phyloP scores from a whole-genome alignment of 2,113 vertebrate species.

The Rhabdomys dilectus region DNA sequence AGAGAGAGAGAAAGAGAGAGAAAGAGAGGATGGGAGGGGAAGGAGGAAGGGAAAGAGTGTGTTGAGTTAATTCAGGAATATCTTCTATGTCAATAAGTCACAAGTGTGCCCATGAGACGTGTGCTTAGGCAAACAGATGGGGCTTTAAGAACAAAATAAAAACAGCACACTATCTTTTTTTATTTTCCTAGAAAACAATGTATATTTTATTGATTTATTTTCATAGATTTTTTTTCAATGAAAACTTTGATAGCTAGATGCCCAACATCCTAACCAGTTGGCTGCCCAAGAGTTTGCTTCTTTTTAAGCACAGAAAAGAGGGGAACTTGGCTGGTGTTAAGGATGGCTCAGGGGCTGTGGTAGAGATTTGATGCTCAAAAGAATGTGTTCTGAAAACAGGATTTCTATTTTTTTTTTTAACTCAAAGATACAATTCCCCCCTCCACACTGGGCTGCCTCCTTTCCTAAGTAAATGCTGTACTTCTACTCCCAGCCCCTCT shows the following conservation, averaged over 20 bases:
- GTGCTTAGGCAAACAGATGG: not conserved
- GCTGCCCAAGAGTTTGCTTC: not conserved
- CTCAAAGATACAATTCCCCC: not conserved
- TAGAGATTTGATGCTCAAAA: not conserved
- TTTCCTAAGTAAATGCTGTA: slow-evolving; percentile 45
- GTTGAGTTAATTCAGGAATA: not conserved
- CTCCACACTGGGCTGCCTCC: slow-evolving; percentile 5
- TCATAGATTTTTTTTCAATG: not conserved
- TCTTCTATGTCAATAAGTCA: slow-evolving; percentile 27
- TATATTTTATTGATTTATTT: slow-evolving; percentile 23
- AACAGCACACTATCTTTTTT: not conserved
- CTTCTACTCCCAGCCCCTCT: not conserved
- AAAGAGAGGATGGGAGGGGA: not conserved
- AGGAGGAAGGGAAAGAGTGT: not conserved
- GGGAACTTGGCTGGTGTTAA: not conserved
- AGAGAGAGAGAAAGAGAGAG: too few species aligned
- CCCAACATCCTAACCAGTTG: not conserved
- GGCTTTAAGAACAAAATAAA: slow-evolving; percentile 61
- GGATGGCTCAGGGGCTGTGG: not conserved
- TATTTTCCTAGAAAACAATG: not conserved
- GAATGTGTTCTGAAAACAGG: not conserved
- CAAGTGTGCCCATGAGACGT: not conserved
- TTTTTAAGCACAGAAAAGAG: slow-evolving; percentile 14
- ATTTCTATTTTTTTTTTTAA: not conserved
- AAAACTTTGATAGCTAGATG: slow-evolving; percentile 34